Base-by-base conservation (phyloP, 2,113 vertebrate genomes). In the Dicaeum eximium region DNA sequence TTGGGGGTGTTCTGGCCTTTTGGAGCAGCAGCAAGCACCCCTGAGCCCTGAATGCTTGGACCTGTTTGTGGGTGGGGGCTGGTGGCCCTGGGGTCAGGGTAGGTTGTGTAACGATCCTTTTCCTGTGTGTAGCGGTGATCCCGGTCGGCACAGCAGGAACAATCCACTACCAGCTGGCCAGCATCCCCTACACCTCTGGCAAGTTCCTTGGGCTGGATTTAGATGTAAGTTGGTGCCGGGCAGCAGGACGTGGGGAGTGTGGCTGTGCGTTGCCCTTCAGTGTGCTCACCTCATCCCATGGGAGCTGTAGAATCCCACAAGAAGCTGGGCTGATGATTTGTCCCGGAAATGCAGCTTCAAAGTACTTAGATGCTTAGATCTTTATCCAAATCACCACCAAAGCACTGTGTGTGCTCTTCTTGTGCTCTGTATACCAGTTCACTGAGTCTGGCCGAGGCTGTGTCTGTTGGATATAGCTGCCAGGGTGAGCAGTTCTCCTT, bases 111-210 rank as follows among this genome's bases (percentile, higher is more conserved):
- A 40, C 0, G 0, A 44, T 30, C 25, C 8, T 15, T 67, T 40
- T 45, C 33, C 62, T 13, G 28, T 2, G 1, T 10, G 61, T 3
- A 95, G 96, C 37, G 0, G 94, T 94, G 67, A 28, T 94, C 62
- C 94, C 92, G 0, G 56, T 97, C 0, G 94, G 90, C 6, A 54
- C 66, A 0, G 56, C 42, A 16, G 96, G 96, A 27, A 85, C 61
- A 0, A 67, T 96, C 18, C 92, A 91, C 62, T 97, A 93, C 80
- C 77, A 38, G 44, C 83, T 97, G 86, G 92, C 92, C 71, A 84
- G 54, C 80, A 54, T 82, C 58, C 95, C 96, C 0, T 74, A 83
- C 2, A 51, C 65, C 61, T 79, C 80, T 3, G 75, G 75, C 65
- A 40, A 17, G 10, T 72, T 54, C 82, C 65, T 93, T 0, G 40